Base-by-base conservation (phyloP, 2,113 vertebrate genomes). In the Nesoenas mayeri region DNA sequence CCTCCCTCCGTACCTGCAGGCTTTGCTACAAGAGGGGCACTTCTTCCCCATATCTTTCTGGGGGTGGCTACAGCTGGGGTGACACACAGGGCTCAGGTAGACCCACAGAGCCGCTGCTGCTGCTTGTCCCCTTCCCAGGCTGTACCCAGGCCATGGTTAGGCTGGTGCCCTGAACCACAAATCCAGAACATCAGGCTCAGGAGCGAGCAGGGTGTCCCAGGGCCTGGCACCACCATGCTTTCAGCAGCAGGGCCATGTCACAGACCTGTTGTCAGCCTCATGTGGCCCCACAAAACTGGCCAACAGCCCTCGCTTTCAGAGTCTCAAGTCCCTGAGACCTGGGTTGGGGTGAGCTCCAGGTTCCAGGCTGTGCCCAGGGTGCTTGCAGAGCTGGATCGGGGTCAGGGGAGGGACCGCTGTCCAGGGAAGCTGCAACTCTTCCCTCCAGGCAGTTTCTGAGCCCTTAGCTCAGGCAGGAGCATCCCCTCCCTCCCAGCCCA, bases 221-320 rank as follows among this genome's bases (percentile, higher is more conserved):
- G 7, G 21, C 36, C 24, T 25, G 4, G 0, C 28, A 20, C 22
- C 24, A 53, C n/a, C 6, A 0, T 0, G 1, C 15, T 19, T 32
- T 36, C n/a, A 31, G 22, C 47, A 13, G 26, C 0, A 0, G 50
- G n/a, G 29, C 54, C 3, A 5, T 15, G 34, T 17, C 66, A 11
- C 56, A 11, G 34, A n/a, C 85, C 24, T 11, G 21, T 7, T n/a
- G 15, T 34, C 36, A n/a, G 54, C 32, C 47, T 28, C 2, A 47
- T 11, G 53, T 2, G 6, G 20, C 19, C 25, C 38, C 0, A 0
- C 47, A 38, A 53, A 29, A 11, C 36, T 32, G 4, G 12, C 24
- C n/a, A 13, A 15, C 18, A 36, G 26, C 36, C 18, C 26, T 18
- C 1, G 8, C 22, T 14, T 14, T 19, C 20, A 0, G 1, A 18